Conservation (phyloP, 2,113 vertebrate species). For the Meles meles region DNA sequence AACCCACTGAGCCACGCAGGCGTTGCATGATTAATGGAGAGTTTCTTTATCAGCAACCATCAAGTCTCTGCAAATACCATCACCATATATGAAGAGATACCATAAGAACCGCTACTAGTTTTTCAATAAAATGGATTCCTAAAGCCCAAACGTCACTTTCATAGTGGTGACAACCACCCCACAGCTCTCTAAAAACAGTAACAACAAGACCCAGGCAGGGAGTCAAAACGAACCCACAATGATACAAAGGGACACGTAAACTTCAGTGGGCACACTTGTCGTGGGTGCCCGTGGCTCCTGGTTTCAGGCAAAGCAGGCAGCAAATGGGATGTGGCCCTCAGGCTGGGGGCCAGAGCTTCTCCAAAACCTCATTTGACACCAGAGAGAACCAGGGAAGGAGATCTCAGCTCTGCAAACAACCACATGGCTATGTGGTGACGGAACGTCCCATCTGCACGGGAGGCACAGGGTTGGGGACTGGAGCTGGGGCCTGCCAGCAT, state of each 20-base stretch:
- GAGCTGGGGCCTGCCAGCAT: fast-evolving
- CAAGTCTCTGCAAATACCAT: not conserved
- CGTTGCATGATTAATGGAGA: not conserved
- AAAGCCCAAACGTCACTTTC: not conserved
- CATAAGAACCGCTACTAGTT: no score
- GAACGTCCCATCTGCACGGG: not conserved
- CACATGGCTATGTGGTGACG: fast-evolving
- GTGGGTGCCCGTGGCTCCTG: fast-evolving
- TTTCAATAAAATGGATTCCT: not conserved
- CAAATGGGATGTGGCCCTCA: fast-evolving
- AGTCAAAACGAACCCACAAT: fast-evolving
- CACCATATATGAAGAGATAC: not conserved
- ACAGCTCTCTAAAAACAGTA: not conserved
- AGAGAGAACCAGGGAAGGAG: not conserved
- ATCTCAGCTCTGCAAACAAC: no score
- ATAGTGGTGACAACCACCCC: fast-evolving
- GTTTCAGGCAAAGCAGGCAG: not conserved
- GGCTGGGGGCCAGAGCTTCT: not conserved
- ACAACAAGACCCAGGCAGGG: not conserved
- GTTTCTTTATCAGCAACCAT: not conserved
- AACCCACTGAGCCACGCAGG: not conserved
- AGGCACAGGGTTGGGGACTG: fast-evolving
- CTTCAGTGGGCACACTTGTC: fast-evolving
- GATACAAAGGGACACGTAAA: not conserved
- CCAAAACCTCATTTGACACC: no score